Evolutionary conservation across 1,140 invertebrate genomes (phyloP).

Genomic region (Musca domestica): DNA sequence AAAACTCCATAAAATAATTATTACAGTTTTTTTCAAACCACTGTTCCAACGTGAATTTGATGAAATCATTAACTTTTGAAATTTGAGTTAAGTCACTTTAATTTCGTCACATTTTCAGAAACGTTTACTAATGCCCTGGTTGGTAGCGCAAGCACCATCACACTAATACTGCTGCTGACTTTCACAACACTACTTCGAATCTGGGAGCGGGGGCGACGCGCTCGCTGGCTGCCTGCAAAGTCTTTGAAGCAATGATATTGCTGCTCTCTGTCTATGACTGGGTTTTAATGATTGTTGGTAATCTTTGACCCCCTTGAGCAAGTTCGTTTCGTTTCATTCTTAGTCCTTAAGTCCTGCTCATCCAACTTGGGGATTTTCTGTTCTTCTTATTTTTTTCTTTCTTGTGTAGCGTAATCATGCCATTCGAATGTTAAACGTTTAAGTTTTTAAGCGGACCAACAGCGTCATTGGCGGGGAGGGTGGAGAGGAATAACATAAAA

Average conservation of each 20-base stretch:
- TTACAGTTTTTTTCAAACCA: no score
- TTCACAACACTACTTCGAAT: not conserved
- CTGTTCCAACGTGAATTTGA: not conserved
- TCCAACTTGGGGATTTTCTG: not conserved
- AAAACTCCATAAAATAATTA: no score
- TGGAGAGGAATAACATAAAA: no score
- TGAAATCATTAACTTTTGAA: conserved; percentile 20
- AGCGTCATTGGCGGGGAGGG: not conserved
- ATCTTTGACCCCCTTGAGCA: conserved; percentile 1
- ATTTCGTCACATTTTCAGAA: conserved; percentile 18
- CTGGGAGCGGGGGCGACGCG: not conserved
- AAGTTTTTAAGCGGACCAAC: not conserved
- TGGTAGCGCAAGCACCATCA: not conserved
- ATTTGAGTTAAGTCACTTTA: conserved; percentile 17
- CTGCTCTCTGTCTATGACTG: no score
- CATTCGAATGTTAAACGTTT: not conserved
- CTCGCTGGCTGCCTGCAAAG: not conserved
- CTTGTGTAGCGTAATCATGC: not conserved
- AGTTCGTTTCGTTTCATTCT: not conserved
- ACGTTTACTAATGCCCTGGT: not conserved
- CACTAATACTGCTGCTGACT: not conserved
- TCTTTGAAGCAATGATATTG: no score
- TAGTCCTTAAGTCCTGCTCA: not conserved
- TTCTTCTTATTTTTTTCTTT: not conserved
- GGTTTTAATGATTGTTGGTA: not conserved